These are phyloP conservation scores for Rhorus exstirpatorius DNA, from an alignment of 2,888 invertebrate genomes.

Conservation along the genomic window DNA sequence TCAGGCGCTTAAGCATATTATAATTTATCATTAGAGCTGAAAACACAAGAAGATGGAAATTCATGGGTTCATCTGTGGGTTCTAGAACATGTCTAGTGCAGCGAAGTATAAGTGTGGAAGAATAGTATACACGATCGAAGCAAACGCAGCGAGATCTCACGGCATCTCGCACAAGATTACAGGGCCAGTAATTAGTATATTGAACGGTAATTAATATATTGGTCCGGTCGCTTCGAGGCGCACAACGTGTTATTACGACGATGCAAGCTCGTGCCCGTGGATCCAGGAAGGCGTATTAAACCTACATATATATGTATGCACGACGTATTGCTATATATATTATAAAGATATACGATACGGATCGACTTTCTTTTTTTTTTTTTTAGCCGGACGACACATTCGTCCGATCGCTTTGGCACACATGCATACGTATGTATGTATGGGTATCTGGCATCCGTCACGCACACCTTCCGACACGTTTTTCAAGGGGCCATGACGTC, in stretches of 20 bases:
- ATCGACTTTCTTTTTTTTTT: constrained; percentile 53
- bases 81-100: too few relatives aligned
- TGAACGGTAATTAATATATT: constrained; percentile 84
- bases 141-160: constrained; percentile 73
- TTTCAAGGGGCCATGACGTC: neutral
- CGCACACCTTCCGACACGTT: neutral
- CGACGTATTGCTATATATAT: neutral
- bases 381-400: constrained; percentile 55
- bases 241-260: constrained; percentile 82
- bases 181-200: constrained; percentile 84
- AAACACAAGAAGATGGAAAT: neutral
- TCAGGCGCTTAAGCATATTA: neutral
- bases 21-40: neutral
- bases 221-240: constrained; percentile 72
- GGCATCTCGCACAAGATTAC: constrained; percentile 80
- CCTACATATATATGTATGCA: constrained; percentile 13
- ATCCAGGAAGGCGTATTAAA: constrained; percentile 72
- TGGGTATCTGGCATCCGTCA: neutral
- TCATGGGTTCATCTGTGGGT: too few relatives aligned
- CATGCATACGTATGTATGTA: neutral
- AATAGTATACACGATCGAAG: constrained; percentile 44
- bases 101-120: constrained; percentile 10
- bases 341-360: constrained; percentile 12
- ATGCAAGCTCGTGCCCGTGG: constrained; percentile 70
- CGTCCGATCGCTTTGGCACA: constrained; percentile 8